These are phyloP conservation scores for Drosophila atripex DNA, from an alignment of 2,888 invertebrate species.

Conservation along the genomic window DNA sequence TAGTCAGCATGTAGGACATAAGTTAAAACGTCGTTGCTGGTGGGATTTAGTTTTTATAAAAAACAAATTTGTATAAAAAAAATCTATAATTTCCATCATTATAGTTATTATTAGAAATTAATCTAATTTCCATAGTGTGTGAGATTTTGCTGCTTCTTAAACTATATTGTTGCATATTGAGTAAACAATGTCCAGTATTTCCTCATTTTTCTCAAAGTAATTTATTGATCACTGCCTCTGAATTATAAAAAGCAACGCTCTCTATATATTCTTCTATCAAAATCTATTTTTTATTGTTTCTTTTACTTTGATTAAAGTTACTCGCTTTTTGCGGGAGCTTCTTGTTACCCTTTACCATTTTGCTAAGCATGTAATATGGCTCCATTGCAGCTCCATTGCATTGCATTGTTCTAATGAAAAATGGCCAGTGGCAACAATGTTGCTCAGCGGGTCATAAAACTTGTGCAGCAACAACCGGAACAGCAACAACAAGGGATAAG, in stretches of 20 bases:
- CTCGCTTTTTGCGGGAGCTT: conserved; percentile 2
- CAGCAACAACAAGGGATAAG: conserved; percentile 23
- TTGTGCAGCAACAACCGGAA: conserved; percentile 46
- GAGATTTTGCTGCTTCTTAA: too few relatives aligned
- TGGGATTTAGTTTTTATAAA: too few relatives aligned
- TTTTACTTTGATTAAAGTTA: conserved; percentile 34
- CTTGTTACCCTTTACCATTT: conserved; percentile 22
- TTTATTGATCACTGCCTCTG: neutral
- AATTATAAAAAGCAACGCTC: neutral
- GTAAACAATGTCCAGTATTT: too few relatives aligned
- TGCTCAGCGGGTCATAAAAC: conserved; percentile 68
- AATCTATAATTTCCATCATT: too few relatives aligned
- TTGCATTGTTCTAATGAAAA: conserved; percentile 70
- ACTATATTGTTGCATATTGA: too few relatives aligned
- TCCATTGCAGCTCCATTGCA: conserved; percentile 39
- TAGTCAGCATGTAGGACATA: too few relatives aligned
- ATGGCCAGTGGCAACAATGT: conserved; percentile 61
- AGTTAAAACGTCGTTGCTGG: neutral
- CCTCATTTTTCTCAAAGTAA: conserved; percentile 1
- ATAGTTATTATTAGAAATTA: too few relatives aligned
- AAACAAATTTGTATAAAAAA: too few relatives aligned
- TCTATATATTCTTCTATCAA: neutral
- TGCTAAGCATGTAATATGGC: conserved; percentile 45
- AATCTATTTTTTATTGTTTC: neutral
- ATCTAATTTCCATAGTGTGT: too few relatives aligned